Conservation (phyloP, 2,888 invertebrate species). For the Synergus itoensis region DNA sequence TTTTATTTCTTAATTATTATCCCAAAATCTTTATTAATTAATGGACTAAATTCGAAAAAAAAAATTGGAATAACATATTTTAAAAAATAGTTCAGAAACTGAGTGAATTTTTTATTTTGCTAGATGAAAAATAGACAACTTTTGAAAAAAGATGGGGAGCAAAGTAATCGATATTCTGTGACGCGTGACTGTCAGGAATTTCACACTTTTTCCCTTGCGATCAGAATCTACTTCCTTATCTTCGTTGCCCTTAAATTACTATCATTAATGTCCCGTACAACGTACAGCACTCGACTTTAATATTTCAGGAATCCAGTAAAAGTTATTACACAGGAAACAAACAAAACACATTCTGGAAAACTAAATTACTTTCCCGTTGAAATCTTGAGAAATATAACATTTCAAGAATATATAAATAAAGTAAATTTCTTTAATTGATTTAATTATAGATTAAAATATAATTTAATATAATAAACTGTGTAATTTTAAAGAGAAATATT, state of each 20-base stretch:
- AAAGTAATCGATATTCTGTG: not conserved
- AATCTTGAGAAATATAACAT: not conserved
- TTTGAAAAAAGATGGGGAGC: not conserved
- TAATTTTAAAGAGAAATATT: not conserved
- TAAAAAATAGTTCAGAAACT: not conserved
- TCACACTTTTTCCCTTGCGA: not conserved
- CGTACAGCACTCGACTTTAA: not conserved
- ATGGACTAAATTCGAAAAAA: not conserved
- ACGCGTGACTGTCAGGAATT: not conserved
- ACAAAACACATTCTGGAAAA: not conserved
- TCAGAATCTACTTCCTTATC: not conserved
- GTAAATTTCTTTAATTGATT: no score
- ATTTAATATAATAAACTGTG: not conserved
- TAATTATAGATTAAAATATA: no score
- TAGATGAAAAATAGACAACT: not conserved
- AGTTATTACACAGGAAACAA: not conserved
- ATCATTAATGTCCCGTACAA: slow-evolving; percentile 5
- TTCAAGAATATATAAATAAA: not conserved
- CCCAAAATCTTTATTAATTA: not conserved
- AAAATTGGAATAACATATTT: not conserved
- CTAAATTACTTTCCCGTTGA: not conserved
- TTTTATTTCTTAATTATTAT: not conserved
- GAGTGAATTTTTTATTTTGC: not conserved
- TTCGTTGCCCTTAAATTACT: not conserved
- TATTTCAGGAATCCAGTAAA: not conserved